Conservation (phyloP, 2,797 vertebrate genomes). For the Dallia pectoralis region DNA sequence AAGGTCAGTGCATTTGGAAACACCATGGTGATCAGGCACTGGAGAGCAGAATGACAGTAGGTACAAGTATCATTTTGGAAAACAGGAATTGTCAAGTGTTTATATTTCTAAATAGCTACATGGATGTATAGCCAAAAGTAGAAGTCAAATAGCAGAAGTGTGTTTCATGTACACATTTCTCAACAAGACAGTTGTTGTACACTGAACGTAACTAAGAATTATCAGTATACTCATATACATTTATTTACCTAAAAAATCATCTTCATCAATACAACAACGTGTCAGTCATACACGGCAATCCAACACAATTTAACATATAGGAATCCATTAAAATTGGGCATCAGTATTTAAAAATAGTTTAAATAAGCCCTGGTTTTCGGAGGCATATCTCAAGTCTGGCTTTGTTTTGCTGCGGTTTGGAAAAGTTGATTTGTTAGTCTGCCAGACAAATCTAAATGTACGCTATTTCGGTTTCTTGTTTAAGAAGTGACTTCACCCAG, state of each 20-base stretch:
- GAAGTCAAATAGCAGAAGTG: neutral
- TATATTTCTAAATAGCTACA: neutral
- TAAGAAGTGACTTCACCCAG: no score
- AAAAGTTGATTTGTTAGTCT: no score
- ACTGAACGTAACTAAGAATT: neutral
- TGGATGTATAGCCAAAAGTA: neutral
- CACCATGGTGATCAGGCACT: neutral
- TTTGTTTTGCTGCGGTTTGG: no score
- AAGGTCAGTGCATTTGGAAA: neutral
- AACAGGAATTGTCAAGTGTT: neutral
- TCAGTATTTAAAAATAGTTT: neutral
- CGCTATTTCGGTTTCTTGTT: no score
- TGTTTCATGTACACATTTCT: neutral
- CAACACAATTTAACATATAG: constrained; percentile 13
- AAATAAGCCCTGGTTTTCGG: neutral
- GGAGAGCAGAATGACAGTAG: neutral
- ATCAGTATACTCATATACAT: neutral
- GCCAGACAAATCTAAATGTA: no score
- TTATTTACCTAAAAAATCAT: neutral
- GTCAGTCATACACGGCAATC: neutral
- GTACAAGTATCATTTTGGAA: neutral
- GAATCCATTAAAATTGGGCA: constrained; percentile 30
- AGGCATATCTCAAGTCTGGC: no score
- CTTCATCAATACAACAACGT: neutral
- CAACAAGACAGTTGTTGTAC: neutral